phyloP scores from a whole-genome alignment of 2,113 vertebrate species.

The Blennius ocellaris region DNA sequence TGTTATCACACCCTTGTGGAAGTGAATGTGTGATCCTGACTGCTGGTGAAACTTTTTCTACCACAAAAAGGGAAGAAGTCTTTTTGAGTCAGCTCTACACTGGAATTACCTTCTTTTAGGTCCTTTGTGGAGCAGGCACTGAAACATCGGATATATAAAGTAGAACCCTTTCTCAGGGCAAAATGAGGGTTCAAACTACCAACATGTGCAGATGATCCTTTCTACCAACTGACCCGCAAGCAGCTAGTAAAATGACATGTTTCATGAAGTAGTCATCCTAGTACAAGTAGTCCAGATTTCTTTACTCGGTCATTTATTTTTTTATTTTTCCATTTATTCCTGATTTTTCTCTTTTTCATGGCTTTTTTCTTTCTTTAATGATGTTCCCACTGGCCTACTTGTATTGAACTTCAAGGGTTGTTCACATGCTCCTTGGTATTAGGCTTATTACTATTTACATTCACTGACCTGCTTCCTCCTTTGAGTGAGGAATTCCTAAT shows the following conservation, averaged over 20 bases:
- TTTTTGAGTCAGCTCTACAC: background rate
- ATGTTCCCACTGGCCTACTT: background rate
- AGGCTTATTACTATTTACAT: constrained; percentile 14
- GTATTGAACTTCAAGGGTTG: background rate
- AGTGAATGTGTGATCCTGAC: constrained; percentile 24
- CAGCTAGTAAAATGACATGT: no score
- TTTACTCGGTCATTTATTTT: no score
- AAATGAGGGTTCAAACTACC: no score
- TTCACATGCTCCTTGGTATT: background rate
- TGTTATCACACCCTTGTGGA: background rate
- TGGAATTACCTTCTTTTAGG: background rate
- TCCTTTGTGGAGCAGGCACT: background rate
- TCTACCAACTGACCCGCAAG: no score
- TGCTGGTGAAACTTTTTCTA: constrained; percentile 24
- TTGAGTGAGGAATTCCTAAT: background rate
- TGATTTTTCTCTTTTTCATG: background rate
- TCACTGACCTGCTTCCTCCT: background rate
- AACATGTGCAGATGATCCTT: no score
- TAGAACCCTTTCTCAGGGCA: no score
- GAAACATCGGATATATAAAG: no score
- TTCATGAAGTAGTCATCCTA: no score
- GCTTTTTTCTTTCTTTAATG: background rate
- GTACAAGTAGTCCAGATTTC: no score
- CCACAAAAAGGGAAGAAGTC: constrained; percentile 35
- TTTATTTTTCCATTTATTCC: no score